These are phyloP conservation scores for Polydrusus pterygomalis DNA, from an alignment of 2,888 invertebrate genomes.

Conservation along the genomic window DNA sequence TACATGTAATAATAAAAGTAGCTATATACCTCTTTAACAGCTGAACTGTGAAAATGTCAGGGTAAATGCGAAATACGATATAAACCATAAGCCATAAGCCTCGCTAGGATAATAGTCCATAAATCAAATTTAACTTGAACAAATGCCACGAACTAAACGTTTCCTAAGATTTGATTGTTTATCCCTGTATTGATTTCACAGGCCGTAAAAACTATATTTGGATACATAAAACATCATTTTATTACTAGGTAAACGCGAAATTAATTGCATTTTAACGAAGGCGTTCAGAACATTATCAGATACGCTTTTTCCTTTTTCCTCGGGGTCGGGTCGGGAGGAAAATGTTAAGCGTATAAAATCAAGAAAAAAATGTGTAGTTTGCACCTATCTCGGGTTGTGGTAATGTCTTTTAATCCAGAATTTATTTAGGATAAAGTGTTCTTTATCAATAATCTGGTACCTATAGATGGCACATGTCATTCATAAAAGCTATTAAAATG, in stretches of 20 bases:
- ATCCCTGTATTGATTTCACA: slow-evolving; percentile 4
- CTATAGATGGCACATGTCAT: no score
- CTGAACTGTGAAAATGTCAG: slow-evolving; percentile 41
- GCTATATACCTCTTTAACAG: slow-evolving; percentile 3
- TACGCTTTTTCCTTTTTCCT: no score
- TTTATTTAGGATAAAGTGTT: no score
- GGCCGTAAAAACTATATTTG: background rate
- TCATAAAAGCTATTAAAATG: no score
- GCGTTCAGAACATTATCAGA: no score
- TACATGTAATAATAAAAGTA: background rate
- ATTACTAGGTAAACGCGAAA: slow-evolving; percentile 1
- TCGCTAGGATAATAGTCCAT: slow-evolving; percentile 29
- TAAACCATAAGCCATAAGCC: slow-evolving; percentile 18
- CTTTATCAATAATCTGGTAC: no score
- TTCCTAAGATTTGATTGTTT: slow-evolving; percentile 1
- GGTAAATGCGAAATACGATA: slow-evolving; percentile 42
- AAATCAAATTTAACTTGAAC: slow-evolving; percentile 25
- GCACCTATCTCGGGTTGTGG: no score
- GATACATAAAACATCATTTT: background rate
- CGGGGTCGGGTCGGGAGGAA: no score
- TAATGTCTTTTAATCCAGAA: no score
- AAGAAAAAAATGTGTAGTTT: no score
- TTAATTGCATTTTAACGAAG: no score
- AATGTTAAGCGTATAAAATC: no score
- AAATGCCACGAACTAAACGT: slow-evolving; percentile 11